Percentiles rank a stretch among this genome's conserved stretches.
Evolutionary conservation across 1,140 invertebrate genomes (phyloP).

Genomic region (Drosophila arizonae): DNA sequence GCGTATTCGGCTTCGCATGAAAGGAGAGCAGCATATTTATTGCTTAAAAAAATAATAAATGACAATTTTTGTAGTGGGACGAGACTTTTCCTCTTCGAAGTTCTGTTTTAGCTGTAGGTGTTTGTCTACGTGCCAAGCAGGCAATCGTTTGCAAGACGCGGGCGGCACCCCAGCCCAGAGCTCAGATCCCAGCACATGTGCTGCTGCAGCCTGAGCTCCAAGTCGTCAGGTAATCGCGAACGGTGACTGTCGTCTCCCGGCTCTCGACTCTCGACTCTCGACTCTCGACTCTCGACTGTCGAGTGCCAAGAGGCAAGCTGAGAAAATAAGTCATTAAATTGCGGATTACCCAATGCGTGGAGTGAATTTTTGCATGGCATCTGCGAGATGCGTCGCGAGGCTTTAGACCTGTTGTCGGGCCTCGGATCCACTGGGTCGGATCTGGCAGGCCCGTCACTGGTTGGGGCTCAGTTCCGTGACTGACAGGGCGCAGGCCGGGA

Average conservation of each 20-base stretch:
- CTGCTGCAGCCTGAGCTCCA: slow-evolving; percentile 18
- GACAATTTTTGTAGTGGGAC: slow-evolving; percentile 66
- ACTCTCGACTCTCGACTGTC: neutral
- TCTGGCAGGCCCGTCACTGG: slow-evolving; percentile 40
- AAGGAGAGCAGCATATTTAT: slow-evolving; percentile 23
- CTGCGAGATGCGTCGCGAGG: slow-evolving; percentile 60
- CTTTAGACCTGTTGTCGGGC: slow-evolving; percentile 52
- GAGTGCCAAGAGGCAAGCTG: slow-evolving; percentile 68
- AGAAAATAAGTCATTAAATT: slow-evolving; percentile 81
- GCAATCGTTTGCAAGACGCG: slow-evolving; percentile 1
- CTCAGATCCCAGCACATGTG: slow-evolving; percentile 48
- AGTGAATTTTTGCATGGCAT: slow-evolving; percentile 77
- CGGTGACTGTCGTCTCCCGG: neutral
- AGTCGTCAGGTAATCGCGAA: neutral
- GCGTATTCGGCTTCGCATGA: neutral
- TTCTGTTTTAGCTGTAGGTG: slow-evolving; percentile 39
- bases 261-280: too few species aligned
- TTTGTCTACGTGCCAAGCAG: slow-evolving; percentile 48
- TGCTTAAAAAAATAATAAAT: slow-evolving; percentile 75
- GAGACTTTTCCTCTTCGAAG: slow-evolving; percentile 4
- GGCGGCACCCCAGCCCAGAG: slow-evolving; percentile 18
- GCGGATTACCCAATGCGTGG: slow-evolving; percentile 77
- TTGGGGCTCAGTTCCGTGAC: slow-evolving; percentile 49
- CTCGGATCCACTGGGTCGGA: slow-evolving; percentile 12
- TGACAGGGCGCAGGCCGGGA: slow-evolving; percentile 52